Evolutionary conservation across 1,140 invertebrate genomes (phyloP).

Genomic region (Leptoteleia sp.): DNA sequence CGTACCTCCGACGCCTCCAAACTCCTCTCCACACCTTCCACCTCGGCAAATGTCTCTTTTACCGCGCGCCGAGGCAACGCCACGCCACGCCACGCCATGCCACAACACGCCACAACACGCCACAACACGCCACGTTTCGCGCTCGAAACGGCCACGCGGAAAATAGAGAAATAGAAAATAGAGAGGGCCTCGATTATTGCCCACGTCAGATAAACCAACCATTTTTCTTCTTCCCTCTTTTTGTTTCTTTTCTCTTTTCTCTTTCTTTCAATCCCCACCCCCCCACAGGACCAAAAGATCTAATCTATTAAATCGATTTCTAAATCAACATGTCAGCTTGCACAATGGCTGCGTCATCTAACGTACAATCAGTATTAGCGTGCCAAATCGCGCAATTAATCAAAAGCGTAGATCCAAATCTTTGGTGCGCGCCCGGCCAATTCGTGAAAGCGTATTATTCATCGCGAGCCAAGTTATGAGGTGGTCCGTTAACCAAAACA

Average conservation of each 20-base stretch:
- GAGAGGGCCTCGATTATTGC: too few species aligned
- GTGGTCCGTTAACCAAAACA: slow-evolving; percentile 30
- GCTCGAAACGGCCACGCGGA: too few species aligned
- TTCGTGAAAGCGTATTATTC: slow-evolving; percentile 43
- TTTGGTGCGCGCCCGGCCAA: slow-evolving; percentile 13
- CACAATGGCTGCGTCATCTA: slow-evolving; percentile 47
- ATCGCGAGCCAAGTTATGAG: slow-evolving; percentile 35
- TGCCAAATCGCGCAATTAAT: slow-evolving; percentile 42
- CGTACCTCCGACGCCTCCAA: slow-evolving; percentile 54
- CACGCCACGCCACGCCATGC: too few species aligned
- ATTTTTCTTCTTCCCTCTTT: too few species aligned
- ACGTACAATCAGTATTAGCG: slow-evolving; percentile 24
- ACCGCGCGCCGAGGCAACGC: too few species aligned
- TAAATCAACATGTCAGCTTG: slow-evolving; percentile 44
- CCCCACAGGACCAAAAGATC: too few species aligned
- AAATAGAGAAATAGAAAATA: too few species aligned
- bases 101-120: too few species aligned
- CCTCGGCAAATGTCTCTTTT: slow-evolving; percentile 50
- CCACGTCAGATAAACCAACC: too few species aligned
- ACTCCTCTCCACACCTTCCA: slow-evolving; percentile 49
- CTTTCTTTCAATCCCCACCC: slow-evolving; percentile 25
- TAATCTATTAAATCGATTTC: slow-evolving; percentile 61
- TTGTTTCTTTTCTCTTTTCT: too few species aligned
- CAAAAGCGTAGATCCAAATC: slow-evolving; percentile 34
- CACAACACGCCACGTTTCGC: too few species aligned